These are phyloP conservation scores for Nasua narica DNA, from an alignment of 2,797 vertebrate species.

Conservation along the genomic window DNA sequence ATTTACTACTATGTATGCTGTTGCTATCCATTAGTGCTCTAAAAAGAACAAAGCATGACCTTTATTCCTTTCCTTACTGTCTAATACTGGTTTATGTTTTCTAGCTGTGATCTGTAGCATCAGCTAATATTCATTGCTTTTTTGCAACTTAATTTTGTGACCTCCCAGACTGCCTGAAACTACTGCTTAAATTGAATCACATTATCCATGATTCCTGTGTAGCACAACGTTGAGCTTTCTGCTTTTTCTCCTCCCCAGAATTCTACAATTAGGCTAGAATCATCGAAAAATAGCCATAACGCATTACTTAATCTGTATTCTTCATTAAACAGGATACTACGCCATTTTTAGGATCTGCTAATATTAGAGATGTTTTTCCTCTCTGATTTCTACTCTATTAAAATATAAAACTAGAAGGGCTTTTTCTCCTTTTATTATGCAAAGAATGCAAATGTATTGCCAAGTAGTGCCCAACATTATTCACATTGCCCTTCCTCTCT, in stretches of 20 bases:
- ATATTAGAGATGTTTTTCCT: background rate
- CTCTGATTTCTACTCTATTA: background rate
- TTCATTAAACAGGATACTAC: background rate
- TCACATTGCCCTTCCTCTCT: background rate
- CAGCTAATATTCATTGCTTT: background rate
- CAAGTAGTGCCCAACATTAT: background rate
- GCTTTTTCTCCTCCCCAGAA: background rate
- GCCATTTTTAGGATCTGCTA: background rate
- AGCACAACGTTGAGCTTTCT: background rate
- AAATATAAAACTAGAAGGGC: background rate
- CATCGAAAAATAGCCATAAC: background rate
- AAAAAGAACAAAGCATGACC: background rate
- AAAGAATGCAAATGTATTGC: background rate
- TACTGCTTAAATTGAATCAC: background rate
- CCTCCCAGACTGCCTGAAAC: background rate
- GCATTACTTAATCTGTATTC: background rate
- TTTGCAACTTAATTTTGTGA: background rate
- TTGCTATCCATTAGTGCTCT: background rate
- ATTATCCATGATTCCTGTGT: background rate
- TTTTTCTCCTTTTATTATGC: background rate
- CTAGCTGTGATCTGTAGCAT: background rate
- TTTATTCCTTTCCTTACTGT: background rate
- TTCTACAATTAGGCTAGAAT: background rate
- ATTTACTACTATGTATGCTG: background rate
- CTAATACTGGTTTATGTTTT: background rate